A percentile compares a stretch with the other conserved stretches of the same genome.
These are phyloP conservation scores for Drosophila macrospina DNA, from an alignment of 2,888 invertebrate genomes.

Conservation along the genomic window DNA sequence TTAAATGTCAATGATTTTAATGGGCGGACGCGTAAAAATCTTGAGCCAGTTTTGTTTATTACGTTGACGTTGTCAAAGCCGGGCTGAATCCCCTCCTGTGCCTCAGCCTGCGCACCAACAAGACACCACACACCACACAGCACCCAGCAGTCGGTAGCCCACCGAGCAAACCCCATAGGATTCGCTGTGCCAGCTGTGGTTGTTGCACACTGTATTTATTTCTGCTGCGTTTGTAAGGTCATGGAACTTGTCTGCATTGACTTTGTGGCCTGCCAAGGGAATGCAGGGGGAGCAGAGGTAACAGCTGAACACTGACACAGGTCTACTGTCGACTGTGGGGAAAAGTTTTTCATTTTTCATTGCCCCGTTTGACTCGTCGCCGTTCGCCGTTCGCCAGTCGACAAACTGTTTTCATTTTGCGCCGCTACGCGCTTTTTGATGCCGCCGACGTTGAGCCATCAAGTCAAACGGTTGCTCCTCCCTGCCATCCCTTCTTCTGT, in stretches of 20 bases:
- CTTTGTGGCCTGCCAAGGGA: constrained; percentile 44
- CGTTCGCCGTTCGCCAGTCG: constrained; percentile 34
- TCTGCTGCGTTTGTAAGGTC: constrained; percentile 83
- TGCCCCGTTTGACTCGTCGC: constrained; percentile 30
- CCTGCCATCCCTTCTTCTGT: not conserved
- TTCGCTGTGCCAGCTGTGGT: constrained; percentile 25
- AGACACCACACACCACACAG: constrained; percentile 27
- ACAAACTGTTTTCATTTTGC: constrained; percentile 80
- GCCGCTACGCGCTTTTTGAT: constrained; percentile 80
- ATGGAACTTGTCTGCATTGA: constrained; percentile 83
- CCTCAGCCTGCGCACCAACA: too few relatives aligned
- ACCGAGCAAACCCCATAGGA: constrained; percentile 37
- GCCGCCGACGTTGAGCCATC: constrained; percentile 56
- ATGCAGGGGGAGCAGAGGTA: not conserved
- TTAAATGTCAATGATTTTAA: constrained; percentile 83
- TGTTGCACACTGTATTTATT: constrained; percentile 55
- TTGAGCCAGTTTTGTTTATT: constrained; percentile 79
- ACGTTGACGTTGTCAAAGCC: constrained; percentile 63
- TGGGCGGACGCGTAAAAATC: constrained; percentile 77
- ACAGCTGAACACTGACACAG: constrained; percentile 10
- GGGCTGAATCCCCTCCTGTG: not conserved
- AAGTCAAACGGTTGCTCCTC: constrained; percentile 65
- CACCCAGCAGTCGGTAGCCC: constrained; percentile 12
- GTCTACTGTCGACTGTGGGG: constrained; percentile 59
- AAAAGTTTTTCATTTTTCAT: constrained; percentile 70